Percentiles rank a stretch among this genome's conserved stretches.
Evolutionary conservation across 2,888 invertebrate genomes (phyloP).

Genomic region (Ochlodes sylvanus): DNA sequence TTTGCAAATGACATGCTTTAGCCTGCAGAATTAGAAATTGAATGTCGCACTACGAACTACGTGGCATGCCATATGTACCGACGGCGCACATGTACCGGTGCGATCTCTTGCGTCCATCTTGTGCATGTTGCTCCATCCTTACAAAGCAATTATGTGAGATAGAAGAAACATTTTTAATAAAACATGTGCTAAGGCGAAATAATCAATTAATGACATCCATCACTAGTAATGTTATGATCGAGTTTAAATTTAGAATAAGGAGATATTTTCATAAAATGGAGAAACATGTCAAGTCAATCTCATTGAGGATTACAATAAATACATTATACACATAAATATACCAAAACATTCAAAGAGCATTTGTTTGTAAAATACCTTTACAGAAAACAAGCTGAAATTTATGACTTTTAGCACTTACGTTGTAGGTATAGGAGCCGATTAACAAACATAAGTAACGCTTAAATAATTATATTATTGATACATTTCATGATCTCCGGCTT

Average conservation of each 20-base stretch:
- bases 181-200: not conserved
- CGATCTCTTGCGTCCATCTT: conserved; percentile 65
- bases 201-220: conserved; percentile 18
- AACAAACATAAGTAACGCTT: not conserved
- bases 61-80: conserved; percentile 53
- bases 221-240: conserved; percentile 1
- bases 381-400: not conserved
- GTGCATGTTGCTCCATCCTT: conserved; percentile 50
- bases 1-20: conserved; percentile 62
- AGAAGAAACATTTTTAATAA: not conserved
- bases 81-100: conserved; percentile 62
- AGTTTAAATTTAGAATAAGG: conserved; percentile 23
- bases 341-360: not conserved
- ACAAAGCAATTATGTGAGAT: not conserved
- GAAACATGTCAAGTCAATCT: not conserved
- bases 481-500: conserved; percentile 1
- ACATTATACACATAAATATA: not conserved
- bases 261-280: not conserved
- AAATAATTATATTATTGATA: not conserved
- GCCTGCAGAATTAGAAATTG: conserved; percentile 65
- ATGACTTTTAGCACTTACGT: not conserved
- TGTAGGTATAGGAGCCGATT: not conserved
- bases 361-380: not conserved
- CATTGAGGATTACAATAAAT: not conserved
- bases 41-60: conserved; percentile 55